Base-by-base conservation (phyloP, 2,113 vertebrate species). In the Silurus meridionalis region DNA sequence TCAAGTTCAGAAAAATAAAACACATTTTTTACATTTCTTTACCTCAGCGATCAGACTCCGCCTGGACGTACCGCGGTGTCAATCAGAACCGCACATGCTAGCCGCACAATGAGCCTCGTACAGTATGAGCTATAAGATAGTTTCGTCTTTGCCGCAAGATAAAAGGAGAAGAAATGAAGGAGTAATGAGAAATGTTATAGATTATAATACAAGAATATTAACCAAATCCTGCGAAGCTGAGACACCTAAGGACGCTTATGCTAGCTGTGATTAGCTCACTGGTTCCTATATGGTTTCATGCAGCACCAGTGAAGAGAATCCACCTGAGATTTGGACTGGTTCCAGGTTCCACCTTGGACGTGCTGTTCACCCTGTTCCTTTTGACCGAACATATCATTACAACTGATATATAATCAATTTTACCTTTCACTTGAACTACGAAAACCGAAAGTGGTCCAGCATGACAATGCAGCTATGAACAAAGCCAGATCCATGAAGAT, bases 1-100 rank as follows among this genome's bases (percentile, higher is more conserved):
- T 92, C 87, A 87, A 93, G 93, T 92, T 85, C 89, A 88, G 89
- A 37, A 37, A 37, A 37, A 37, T 37, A 37, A 37, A 37, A 37
- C 37, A 37, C 37, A 37, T 37, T 37, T 37, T 37, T 37, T 37
- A 37, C 37, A 37, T 37, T 37, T 37, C 37, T 37, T 37, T 37
- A 37, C 37, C 37, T 37, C 2, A 37, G 37, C 37, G 37, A 37
- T 37, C 37, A 2, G 37, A 37, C 37, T 37, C 37, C 37, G 37
- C 37, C 37, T 85, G 25, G 84, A 61, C 50, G 53, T 55, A 50
- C 28, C 28, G 28, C 28, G 28, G 28, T 37, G 28, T 88, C 82
- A 19, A 63, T 84, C 72, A 88, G 25, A 79, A 71, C 58, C 53
- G 37, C 87, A 90, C 83, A 85, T 90, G 87, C 72, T 85, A 61